Percentiles rank a stretch among this genome's conserved stretches.
phyloP scores from a whole-genome alignment of 2,888 invertebrate species.

The Cantharis lateralis region DNA sequence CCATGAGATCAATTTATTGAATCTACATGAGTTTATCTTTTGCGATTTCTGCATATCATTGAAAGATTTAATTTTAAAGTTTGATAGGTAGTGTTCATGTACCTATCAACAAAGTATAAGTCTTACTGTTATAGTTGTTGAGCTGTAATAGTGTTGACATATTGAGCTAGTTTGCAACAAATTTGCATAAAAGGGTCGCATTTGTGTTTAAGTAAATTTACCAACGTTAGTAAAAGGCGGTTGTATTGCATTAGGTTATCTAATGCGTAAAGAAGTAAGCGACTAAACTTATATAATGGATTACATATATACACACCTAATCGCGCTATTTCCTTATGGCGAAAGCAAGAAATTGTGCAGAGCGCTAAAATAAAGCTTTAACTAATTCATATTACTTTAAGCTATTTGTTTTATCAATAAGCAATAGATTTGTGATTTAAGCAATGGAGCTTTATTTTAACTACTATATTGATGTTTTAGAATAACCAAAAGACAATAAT shows the following conservation, averaged over 20 bases:
- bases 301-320: neutral
- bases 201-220: slow-evolving; percentile 18
- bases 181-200: slow-evolving; percentile 20
- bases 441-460: too few species aligned
- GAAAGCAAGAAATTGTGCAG: too few species aligned
- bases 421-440: too few species aligned
- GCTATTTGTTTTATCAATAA: too few species aligned
- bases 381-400: too few species aligned
- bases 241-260: neutral
- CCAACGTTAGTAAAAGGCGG: neutral
- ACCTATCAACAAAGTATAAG: neutral
- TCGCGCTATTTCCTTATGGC: too few species aligned
- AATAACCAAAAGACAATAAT: too few species aligned
- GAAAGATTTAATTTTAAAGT: neutral
- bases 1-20: neutral
- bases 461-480: too few species aligned
- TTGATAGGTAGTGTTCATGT: neutral
- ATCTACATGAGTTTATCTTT: neutral
- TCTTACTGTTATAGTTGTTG: neutral
- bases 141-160: slow-evolving; percentile 4
- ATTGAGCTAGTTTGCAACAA: slow-evolving; percentile 17
- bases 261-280: neutral
- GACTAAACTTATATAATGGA: neutral
- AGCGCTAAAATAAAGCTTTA: too few species aligned
- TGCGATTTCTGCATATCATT: neutral